Evolutionary conservation across 1,140 invertebrate species (phyloP).

Genomic region (Drosophila ogumai): DNA sequence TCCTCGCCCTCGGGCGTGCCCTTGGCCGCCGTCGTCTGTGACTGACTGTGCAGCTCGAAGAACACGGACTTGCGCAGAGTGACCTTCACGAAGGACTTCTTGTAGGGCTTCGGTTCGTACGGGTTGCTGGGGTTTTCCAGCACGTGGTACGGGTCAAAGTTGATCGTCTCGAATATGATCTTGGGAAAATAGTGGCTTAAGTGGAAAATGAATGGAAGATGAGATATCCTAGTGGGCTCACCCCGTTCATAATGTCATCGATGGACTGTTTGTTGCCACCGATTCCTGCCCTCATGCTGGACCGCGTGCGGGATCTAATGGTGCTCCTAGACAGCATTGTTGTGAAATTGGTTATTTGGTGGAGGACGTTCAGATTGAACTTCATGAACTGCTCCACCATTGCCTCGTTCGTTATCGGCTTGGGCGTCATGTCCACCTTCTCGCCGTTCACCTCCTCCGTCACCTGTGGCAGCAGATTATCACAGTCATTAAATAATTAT

Average conservation of each 20-base stretch:
- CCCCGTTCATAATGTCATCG: conserved; percentile 65
- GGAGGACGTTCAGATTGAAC: conserved; percentile 36
- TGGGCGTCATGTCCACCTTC: conserved; percentile 58
- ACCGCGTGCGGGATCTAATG: conserved; percentile 40
- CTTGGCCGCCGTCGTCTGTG: conserved; percentile 87
- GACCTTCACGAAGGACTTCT: conserved; percentile 85
- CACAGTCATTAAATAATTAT: no score
- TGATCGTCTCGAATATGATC: conserved; percentile 59
- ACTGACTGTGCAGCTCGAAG: conserved; percentile 87
- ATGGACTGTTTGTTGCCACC: conserved; percentile 70
- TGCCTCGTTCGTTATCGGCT: conserved; percentile 8
- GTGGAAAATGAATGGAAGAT: no score
- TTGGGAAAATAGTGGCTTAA: not conserved
- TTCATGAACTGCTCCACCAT: conserved; percentile 41
- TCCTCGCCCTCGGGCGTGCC: conserved; percentile 86
- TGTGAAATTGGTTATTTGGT: conserved; percentile 34
- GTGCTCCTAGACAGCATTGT: not conserved
- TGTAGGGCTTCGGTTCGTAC: conserved; percentile 24
- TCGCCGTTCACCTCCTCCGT: conserved; percentile 34
- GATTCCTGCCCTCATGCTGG: conserved; percentile 53
- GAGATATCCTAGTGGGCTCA: conserved; percentile 1
- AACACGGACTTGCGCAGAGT: conserved; percentile 89
- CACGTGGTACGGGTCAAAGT: conserved; percentile 25
- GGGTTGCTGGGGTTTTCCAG: not conserved
- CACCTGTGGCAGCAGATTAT: conserved; percentile 21